phyloP scores from a whole-genome alignment of 2,797 vertebrate genomes.

The Alcedo atthis region DNA sequence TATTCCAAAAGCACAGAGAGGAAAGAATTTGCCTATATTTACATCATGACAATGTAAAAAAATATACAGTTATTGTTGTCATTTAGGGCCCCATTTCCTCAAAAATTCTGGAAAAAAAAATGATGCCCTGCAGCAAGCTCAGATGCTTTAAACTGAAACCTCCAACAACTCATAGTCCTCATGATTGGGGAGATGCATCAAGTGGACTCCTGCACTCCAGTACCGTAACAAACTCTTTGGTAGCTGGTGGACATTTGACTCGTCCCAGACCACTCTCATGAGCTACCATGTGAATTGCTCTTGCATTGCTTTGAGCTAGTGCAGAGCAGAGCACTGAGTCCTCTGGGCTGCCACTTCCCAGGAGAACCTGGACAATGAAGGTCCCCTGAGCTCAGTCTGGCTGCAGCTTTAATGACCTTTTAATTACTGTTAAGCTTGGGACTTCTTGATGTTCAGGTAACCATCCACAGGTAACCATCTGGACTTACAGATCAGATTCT shows the following conservation, averaged over 20 bases:
- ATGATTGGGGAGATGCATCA: not conserved
- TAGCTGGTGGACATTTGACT: rapidly evolving
- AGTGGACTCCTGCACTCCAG: not conserved
- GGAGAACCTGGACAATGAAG: not conserved
- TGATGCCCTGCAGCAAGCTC: not conserved
- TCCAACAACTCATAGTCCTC: not conserved
- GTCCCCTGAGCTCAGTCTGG: not conserved
- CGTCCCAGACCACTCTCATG: not conserved
- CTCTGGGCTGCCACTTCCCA: not conserved
- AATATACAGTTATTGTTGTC: not conserved
- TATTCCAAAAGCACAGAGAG: not conserved
- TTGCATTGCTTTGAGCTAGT: rapidly evolving
- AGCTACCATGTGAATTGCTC: not conserved
- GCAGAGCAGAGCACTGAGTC: not conserved
- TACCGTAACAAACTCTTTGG: not conserved
- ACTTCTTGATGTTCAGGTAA: not conserved
- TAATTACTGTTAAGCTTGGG: not conserved
- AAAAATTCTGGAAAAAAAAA: not conserved
- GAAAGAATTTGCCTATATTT: not conserved
- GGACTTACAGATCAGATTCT: rapidly evolving
- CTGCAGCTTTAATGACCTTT: not conserved
- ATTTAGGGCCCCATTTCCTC: not conserved
- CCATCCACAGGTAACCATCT: not conserved
- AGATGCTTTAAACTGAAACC: not conserved
- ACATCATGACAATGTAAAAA: not conserved